phyloP scores from a whole-genome alignment of 1,140 invertebrate species.

The Drosophila bocqueti region DNA sequence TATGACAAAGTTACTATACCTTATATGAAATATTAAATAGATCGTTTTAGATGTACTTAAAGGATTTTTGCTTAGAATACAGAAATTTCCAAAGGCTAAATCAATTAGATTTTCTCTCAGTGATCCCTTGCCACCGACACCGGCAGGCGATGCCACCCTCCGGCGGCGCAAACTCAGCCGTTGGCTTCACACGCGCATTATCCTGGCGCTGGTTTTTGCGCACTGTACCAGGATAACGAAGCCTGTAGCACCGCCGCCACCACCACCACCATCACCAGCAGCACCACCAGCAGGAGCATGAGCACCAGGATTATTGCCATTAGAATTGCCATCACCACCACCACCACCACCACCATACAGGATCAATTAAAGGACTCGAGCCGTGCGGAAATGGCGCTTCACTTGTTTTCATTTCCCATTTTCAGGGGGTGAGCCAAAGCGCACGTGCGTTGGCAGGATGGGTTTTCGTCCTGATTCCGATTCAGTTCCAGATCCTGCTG shows the following conservation, averaged over 20 bases:
- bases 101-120: not conserved
- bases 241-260: slow-evolving; percentile 23
- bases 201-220: slow-evolving; percentile 63
- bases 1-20: no score
- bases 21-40: not conserved
- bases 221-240: slow-evolving; percentile 68
- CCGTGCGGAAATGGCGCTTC: slow-evolving; percentile 73
- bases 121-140: slow-evolving; percentile 12
- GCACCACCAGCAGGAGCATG: slow-evolving; percentile 24
- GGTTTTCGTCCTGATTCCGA: slow-evolving; percentile 13
- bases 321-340: slow-evolving; percentile 35
- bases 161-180: slow-evolving; percentile 53
- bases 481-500: slow-evolving; percentile 32
- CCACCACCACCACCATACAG: slow-evolving; percentile 46
- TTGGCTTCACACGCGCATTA: slow-evolving; percentile 69
- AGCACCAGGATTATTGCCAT: slow-evolving; percentile 23
- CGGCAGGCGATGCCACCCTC: slow-evolving; percentile 59
- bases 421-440: slow-evolving; percentile 48
- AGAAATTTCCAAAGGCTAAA: not conserved
- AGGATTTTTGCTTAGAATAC: not conserved
- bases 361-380: slow-evolving; percentile 67
- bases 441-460: slow-evolving; percentile 61
- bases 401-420: slow-evolving; percentile 74
- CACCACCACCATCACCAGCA: slow-evolving; percentile 12
- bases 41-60: not conserved